Percentiles rank a stretch among this genome's conserved stretches.
Conservation (phyloP, 2,797 vertebrate genomes). For the Trachurus trachurus region DNA sequence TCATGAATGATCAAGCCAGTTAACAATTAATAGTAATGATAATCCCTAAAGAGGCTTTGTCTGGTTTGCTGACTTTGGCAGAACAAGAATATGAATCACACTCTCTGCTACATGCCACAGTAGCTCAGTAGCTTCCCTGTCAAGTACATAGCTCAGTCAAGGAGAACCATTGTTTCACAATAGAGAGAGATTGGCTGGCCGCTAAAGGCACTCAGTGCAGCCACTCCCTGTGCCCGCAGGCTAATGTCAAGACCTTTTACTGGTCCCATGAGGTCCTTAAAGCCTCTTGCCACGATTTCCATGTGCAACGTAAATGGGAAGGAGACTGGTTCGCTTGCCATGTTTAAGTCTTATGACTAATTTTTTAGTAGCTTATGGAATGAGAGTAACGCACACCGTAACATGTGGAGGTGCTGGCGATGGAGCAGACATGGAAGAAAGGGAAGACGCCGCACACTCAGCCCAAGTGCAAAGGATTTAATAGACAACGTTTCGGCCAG, state of each 20-base stretch:
- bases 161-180: slow-evolving; percentile 61
- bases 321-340: slow-evolving; percentile 1
- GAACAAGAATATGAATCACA: slow-evolving; percentile 62
- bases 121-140: slow-evolving; percentile 36
- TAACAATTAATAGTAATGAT: slow-evolving; percentile 71
- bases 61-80: slow-evolving; percentile 73
- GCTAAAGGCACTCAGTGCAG: slow-evolving; percentile 52
- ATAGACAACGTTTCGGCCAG: too few species aligned
- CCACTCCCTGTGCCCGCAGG: slow-evolving; percentile 47
- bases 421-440: too few species aligned
- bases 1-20: slow-evolving; percentile 47
- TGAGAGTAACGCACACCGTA: too few species aligned
- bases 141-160: slow-evolving; percentile 48
- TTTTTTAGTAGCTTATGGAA: too few species aligned
- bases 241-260: slow-evolving; percentile 66
- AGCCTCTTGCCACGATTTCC: slow-evolving; percentile 51
- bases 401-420: too few species aligned
- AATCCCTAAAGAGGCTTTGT: slow-evolving; percentile 80
- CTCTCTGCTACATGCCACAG: slow-evolving; percentile 23
- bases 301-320: slow-evolving; percentile 6
- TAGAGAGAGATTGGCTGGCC: slow-evolving; percentile 53
- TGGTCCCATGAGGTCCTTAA: slow-evolving; percentile 70
- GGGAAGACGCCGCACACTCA: too few species aligned
- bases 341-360: not conserved
- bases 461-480: too few species aligned